Conservation (phyloP, 1,140 invertebrate species). For the Triops longicaudatus region DNA sequence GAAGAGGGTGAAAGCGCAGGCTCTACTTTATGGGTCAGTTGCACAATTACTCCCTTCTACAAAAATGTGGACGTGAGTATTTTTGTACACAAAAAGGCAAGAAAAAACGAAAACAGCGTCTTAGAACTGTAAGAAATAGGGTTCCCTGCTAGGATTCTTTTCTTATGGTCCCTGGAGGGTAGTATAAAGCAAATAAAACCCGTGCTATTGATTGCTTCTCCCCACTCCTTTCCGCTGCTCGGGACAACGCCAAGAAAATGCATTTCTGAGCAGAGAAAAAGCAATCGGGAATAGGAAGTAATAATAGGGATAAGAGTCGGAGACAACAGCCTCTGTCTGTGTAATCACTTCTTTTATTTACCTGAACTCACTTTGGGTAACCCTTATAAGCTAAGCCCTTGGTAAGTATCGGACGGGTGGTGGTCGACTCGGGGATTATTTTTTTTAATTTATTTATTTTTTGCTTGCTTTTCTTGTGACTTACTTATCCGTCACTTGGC, state of each 20-base stretch:
- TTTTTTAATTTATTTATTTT: neutral
- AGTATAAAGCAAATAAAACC: conserved; percentile 1
- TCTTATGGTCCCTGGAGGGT: neutral
- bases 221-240: neutral
- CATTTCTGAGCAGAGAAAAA: neutral
- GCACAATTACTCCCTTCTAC: no score
- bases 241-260: neutral
- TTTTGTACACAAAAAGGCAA: neutral
- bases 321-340: neutral
- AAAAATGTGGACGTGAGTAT: neutral
- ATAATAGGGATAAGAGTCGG: conserved; percentile 1
- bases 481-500: neutral
- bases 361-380: neutral
- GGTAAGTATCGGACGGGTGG: neutral
- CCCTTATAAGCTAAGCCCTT: neutral
- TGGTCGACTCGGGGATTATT: neutral
- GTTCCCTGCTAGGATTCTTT: neutral
- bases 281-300: neutral
- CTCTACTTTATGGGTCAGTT: no score
- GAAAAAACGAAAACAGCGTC: neutral
- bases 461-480: neutral
- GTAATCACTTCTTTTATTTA: conserved; percentile 9
- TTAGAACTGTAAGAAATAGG: neutral
- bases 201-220: neutral
- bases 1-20: no score